Percentiles rank a stretch among this genome's conserved stretches.
phyloP scores from a whole-genome alignment of 2,888 invertebrate species.

The Chesias legatella region DNA sequence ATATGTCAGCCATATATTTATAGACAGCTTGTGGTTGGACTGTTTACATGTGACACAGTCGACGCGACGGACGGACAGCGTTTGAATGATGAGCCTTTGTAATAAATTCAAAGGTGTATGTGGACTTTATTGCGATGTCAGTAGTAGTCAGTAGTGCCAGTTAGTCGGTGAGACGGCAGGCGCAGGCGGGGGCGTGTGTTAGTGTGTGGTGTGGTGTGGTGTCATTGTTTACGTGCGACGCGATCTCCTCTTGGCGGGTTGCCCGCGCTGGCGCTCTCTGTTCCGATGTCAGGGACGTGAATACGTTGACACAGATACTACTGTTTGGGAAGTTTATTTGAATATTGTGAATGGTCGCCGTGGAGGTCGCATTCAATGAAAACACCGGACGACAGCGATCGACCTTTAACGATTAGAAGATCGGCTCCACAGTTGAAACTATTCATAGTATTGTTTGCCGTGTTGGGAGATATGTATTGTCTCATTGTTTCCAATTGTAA shows the following conservation, averaged over 20 bases:
- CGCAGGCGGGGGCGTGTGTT: too few relatives aligned
- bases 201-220: neutral
- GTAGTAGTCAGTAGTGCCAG: conserved; percentile 4
- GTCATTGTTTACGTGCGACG: conserved; percentile 41
- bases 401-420: neutral
- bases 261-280: conserved; percentile 39
- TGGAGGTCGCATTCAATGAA: neutral
- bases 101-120: conserved; percentile 3
- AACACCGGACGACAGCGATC: neutral
- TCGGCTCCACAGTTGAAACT: too few relatives aligned
- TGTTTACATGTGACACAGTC: conserved; percentile 3
- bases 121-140: conserved; percentile 5
- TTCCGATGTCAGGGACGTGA: conserved; percentile 39
- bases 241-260: conserved; percentile 37
- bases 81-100: neutral
- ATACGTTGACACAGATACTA: conserved; percentile 19
- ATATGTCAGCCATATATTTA: too few relatives aligned
- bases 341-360: conserved; percentile 6
- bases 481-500: neutral
- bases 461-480: too few relatives aligned
- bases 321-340: conserved; percentile 18
- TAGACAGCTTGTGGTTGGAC: conserved; percentile 3
- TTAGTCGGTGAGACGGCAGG: too few relatives aligned
- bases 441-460: conserved; percentile 1
- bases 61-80: neutral